Percentiles rank a stretch among this genome's conserved stretches.
Conservation (phyloP, 1,140 invertebrate species). For the Patella vulgata region DNA sequence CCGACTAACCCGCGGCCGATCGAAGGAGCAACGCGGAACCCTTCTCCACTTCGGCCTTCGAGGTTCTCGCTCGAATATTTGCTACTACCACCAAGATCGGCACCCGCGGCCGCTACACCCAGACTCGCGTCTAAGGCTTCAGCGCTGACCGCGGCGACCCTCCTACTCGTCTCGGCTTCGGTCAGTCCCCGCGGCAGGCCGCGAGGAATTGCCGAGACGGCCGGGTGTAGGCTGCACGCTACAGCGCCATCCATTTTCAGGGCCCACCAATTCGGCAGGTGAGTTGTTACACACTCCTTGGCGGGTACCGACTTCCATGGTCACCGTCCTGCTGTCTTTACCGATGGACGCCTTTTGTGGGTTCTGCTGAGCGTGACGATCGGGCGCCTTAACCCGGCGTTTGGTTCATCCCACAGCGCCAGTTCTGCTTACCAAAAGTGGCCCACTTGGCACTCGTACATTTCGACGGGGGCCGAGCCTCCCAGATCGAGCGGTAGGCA, state of each 20-base stretch:
- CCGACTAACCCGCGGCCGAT: slow-evolving; percentile 90
- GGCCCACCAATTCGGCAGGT: slow-evolving; percentile 88
- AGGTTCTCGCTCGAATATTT: slow-evolving; percentile 86
- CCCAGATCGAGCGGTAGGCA: slow-evolving; percentile 77
- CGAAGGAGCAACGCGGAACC: slow-evolving; percentile 89
- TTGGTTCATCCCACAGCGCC: slow-evolving; percentile 88
- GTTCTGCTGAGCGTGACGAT: slow-evolving; percentile 77
- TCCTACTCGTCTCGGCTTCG: slow-evolving; percentile 80
- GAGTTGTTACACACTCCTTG: slow-evolving; percentile 91
- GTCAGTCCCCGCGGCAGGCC: slow-evolving; percentile 68
- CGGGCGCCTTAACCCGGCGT: slow-evolving; percentile 71
- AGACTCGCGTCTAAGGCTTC: slow-evolving; percentile 81
- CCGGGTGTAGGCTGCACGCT: slow-evolving; percentile 77
- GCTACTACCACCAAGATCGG: slow-evolving; percentile 90
- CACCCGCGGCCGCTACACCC: slow-evolving; percentile 81
- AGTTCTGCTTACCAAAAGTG: slow-evolving; percentile 94
- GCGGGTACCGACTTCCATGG: slow-evolving; percentile 90
- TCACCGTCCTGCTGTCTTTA: slow-evolving; percentile 89
- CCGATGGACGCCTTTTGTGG: slow-evolving; percentile 87
- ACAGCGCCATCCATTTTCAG: slow-evolving; percentile 80
- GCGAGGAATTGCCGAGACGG: slow-evolving; percentile 71
- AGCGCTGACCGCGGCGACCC: slow-evolving; percentile 77
- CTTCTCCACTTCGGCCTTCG: slow-evolving; percentile 89
- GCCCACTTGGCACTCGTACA: slow-evolving; percentile 85
- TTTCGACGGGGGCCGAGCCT: slow-evolving; percentile 72